Evolutionary conservation across 1,140 invertebrate genomes (phyloP).

Genomic region (Tetraneura akinire): DNA sequence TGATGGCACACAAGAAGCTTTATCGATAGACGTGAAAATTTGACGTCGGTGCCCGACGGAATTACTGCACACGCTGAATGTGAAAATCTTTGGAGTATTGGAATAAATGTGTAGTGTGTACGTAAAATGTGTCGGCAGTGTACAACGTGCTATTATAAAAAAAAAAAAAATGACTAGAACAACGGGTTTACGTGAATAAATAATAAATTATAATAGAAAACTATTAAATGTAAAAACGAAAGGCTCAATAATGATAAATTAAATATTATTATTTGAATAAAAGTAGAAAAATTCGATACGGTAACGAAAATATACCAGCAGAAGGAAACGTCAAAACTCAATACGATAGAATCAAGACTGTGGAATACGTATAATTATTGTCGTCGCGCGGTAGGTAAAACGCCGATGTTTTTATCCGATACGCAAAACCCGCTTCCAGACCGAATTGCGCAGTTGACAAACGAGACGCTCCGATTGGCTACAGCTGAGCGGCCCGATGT

Average conservation of each 20-base stretch:
- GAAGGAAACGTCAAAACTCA: too few species aligned
- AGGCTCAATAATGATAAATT: too few species aligned
- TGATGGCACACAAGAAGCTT: background rate
- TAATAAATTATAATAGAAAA: too few species aligned
- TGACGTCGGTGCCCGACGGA: background rate
- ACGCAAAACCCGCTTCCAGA: slow-evolving; percentile 50
- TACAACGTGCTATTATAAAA: too few species aligned
- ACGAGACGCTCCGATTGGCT: slow-evolving; percentile 18
- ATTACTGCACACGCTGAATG: background rate
- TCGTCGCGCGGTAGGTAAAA: background rate
- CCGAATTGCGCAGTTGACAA: slow-evolving; percentile 38
- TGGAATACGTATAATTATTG: too few species aligned
- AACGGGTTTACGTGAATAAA: too few species aligned
- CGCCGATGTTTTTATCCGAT: slow-evolving; percentile 23
- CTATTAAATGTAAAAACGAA: too few species aligned
- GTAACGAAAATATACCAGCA: too few species aligned
- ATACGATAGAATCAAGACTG: background rate
- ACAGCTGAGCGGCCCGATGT: slow-evolving; percentile 41
- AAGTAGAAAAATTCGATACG: too few species aligned
- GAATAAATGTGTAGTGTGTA: background rate
- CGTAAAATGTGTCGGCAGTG: too few species aligned
- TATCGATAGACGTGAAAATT: background rate
- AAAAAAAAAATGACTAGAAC: too few species aligned
- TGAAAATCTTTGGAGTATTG: background rate
- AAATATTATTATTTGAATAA: too few species aligned